Conservation (phyloP, 2,113 vertebrate genomes). For the Oreochromis spilurus region DNA sequence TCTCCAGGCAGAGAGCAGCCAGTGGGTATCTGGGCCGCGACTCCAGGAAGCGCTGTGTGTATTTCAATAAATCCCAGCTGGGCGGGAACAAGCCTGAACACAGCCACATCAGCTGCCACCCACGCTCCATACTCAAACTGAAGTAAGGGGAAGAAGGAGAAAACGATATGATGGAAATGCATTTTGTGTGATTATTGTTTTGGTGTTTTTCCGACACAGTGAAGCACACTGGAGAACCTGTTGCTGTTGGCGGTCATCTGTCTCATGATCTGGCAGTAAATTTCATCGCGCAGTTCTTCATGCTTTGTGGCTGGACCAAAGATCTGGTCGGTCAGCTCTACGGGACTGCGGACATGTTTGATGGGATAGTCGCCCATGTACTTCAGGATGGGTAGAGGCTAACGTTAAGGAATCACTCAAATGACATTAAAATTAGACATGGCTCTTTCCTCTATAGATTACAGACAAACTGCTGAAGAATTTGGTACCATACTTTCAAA, state of each 20-base stretch:
- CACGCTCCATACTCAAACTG: conserved; percentile 83
- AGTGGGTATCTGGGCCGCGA: conserved; percentile 75
- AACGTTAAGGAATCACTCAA: conserved; percentile 67
- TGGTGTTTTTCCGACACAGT: background rate
- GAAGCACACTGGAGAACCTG: conserved; percentile 68
- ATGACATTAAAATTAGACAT: background rate
- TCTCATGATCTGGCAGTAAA: conserved; percentile 97
- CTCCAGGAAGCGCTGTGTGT: conserved; percentile 83
- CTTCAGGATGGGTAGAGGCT: conserved; percentile 82
- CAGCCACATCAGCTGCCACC: conserved; percentile 95
- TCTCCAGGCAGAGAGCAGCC: conserved; percentile 75
- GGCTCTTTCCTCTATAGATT: background rate
- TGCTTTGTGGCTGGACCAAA: conserved; percentile 80
- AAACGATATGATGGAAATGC: background rate
- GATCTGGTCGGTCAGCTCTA: conserved; percentile 89
- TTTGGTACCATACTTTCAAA: background rate
- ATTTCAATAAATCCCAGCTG: conserved; percentile 70
- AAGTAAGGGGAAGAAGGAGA: background rate
- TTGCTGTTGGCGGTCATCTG: conserved; percentile 85
- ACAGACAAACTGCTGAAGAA: background rate
- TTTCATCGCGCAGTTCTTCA: conserved; percentile 78
- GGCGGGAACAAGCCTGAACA: conserved; percentile 88
- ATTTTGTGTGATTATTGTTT: background rate
- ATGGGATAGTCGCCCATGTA: conserved; percentile 96
- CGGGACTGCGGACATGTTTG: conserved; percentile 70